phyloP scores from a whole-genome alignment of 2,797 vertebrate genomes.

The Poeciliopsis turneri region DNA sequence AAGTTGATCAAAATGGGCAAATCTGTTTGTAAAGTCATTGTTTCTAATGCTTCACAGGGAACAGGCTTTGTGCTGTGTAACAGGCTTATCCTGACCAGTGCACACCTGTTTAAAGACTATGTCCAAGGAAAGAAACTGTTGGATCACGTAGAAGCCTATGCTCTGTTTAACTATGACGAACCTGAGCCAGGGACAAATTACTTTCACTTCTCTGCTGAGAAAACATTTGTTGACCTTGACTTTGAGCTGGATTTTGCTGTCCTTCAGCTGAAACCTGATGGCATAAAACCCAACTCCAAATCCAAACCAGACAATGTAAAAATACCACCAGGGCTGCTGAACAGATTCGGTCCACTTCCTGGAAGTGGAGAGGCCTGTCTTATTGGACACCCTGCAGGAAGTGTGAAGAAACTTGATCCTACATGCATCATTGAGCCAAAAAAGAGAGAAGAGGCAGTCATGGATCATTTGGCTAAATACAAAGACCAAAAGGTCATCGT shows the following conservation, averaged over 20 bases:
- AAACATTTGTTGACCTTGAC: not conserved
- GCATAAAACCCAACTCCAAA: too few relatives aligned
- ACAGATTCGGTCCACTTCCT: constrained; percentile 13
- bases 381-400: constrained; percentile 36
- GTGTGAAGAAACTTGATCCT: constrained; percentile 32
- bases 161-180: not conserved
- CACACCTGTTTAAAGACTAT: not conserved
- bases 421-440: constrained; percentile 30
- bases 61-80: constrained; percentile 49
- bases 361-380: constrained; percentile 1
- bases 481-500: rapidly evolving
- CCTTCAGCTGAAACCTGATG: not conserved
- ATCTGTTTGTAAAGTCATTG: constrained; percentile 30
- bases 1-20: not conserved
- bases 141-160: rapidly evolving
- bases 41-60: rapidly evolving
- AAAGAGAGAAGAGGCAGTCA: rapidly evolving
- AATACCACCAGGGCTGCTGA: constrained; percentile 41
- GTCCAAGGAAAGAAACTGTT: rapidly evolving
- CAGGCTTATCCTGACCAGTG: constrained; percentile 30
- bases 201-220: rapidly evolving
- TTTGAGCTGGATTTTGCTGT: constrained; percentile 18
- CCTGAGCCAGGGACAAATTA: not conserved
- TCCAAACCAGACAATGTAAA: not conserved
- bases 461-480: rapidly evolving